Base-by-base conservation (phyloP, 2,888 invertebrate species). In the Pinctada fucata region DNA sequence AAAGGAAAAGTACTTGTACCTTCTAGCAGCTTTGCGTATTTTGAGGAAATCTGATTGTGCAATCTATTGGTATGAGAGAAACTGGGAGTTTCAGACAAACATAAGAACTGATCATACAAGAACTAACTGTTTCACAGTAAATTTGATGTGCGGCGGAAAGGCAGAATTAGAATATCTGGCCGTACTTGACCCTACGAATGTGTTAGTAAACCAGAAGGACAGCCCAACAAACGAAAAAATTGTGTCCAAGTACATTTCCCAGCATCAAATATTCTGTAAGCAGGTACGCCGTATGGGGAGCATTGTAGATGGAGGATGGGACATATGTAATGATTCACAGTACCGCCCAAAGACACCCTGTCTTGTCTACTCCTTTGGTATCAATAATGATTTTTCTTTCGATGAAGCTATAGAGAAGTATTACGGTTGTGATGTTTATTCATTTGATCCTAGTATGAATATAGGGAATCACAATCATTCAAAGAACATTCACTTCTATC, bases 271-370 rank as follows among this genome's bases (percentile, higher is more conserved):
- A 10, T 47, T 63, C 1, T 72, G 72, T 50, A 72, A 72, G n/a
- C 31, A 72, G 45, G 48, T 58, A 45, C 3, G 52, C n/a, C 72
- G 72, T 47, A 45, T 72, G n/a, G 72, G 72, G 5, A 72, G 63
- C n/a, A 58, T 72, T 45, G 47, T 58, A 45, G 72, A 72, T 47
- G 72, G 72, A 4, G 72, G 72, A 63, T 72, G 72, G 72, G 72
- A 72, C 0, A 63, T 72, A 2, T 72, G 72, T 48, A 52, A 72
- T 47, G 72, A 72, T 72, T 8, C 58, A 48, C 47, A n/a, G 48
- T 72, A 63, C 63, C 52, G 72, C 1, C 72, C 72, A 5, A 52
- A 63, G 58, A 5, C 31, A 10, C 58, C 72, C 10, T 72, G 72
- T 63, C 10, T 63, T 10, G 72, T 72, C 6, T 72, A 72, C n/a